phyloP scores from a whole-genome alignment of 1,140 invertebrate genomes.

The Sarcophaga peregrina region DNA sequence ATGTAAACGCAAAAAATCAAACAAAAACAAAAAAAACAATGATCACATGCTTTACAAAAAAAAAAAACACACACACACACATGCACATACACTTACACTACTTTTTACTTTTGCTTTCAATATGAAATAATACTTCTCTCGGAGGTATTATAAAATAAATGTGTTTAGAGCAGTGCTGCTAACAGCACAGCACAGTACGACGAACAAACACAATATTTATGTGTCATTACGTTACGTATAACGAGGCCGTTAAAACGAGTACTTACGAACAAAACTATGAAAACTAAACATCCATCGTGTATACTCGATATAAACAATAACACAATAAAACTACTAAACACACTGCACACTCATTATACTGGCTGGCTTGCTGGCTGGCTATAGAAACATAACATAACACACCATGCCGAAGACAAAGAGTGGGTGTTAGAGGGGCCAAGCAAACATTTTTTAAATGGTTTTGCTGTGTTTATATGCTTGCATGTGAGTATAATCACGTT shows the following conservation, averaged over 20 bases:
- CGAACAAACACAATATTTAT: not conserved
- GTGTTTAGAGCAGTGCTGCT: no score
- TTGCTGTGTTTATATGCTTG: not conserved
- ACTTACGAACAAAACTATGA: constrained; percentile 24
- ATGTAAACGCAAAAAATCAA: constrained; percentile 6
- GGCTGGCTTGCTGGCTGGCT: not conserved
- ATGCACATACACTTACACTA: not conserved
- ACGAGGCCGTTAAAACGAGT: constrained; percentile 39
- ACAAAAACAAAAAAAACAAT: constrained; percentile 11
- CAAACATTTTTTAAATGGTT: not conserved
- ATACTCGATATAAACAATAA: not conserved
- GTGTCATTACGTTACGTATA: constrained; percentile 35
- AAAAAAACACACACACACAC: no score
- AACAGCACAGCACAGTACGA: no score
- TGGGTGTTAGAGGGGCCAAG: not conserved
- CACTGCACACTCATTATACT: no score
- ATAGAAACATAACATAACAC: not conserved
- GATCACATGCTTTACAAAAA: constrained; percentile 42
- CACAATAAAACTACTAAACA: not conserved
- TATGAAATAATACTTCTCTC: constrained; percentile 61
- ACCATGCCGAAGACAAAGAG: not conserved
- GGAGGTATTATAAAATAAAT: no score
- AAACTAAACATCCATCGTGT: not conserved
- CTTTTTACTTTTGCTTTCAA: constrained; percentile 65
- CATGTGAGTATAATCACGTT: constrained; percentile 28